Percentiles rank a stretch among this genome's conserved stretches.
Conservation (phyloP, 2,113 vertebrate species). For the Pygoscelis adeliae region DNA sequence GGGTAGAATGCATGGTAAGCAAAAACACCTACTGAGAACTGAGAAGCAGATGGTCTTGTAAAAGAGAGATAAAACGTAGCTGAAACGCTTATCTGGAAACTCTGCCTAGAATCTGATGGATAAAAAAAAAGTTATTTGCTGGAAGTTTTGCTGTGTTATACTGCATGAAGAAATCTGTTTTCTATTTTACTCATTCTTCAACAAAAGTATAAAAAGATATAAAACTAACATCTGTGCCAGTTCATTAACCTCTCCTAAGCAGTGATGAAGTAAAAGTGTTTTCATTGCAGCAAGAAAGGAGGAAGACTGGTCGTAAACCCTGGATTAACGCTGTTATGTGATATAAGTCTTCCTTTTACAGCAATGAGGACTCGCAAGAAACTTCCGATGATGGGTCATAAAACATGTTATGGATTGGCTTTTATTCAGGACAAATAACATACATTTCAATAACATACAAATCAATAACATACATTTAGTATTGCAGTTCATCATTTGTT, state of each 20-base stretch:
- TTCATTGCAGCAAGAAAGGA: not conserved
- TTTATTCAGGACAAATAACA: not conserved
- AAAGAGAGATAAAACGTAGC: not conserved
- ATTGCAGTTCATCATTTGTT: not conserved
- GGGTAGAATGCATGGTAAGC: not conserved
- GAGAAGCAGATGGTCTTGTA: not conserved
- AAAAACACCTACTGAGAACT: slow-evolving; percentile 1
- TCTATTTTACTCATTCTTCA: not conserved
- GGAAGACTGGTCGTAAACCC: not conserved
- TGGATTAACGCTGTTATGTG: not conserved
- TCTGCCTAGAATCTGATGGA: not conserved
- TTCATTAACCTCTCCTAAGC: not conserved
- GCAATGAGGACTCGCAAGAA: not conserved
- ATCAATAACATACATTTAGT: not conserved
- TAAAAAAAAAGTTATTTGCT: not conserved
- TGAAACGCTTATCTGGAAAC: not conserved
- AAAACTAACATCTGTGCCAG: not conserved
- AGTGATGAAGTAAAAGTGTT: not conserved
- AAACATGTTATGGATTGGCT: not conserved
- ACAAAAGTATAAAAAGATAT: not conserved
- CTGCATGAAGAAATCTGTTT: not conserved
- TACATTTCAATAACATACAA: too few relatives aligned
- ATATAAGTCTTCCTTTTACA: not conserved
- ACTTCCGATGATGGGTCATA: not conserved
- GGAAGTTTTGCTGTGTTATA: not conserved